Percentiles rank a stretch among this genome's conserved stretches.
Evolutionary conservation across 1,140 invertebrate species (phyloP).

Genomic region (Eubasilissa regina): DNA sequence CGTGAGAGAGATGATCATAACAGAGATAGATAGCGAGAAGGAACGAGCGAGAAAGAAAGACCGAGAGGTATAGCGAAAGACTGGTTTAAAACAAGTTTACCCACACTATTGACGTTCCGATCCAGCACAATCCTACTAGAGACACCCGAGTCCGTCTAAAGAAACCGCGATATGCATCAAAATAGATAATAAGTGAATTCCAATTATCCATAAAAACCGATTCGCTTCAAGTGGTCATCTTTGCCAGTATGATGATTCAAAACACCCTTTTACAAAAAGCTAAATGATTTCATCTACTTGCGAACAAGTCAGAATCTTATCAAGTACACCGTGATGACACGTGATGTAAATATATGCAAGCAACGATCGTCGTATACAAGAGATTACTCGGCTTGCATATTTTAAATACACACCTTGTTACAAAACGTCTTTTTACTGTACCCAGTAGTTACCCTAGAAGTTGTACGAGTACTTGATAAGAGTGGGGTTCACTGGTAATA

Average conservation of each 20-base stretch:
- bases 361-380: no score
- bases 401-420: no score
- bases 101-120: constrained; percentile 29
- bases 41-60: constrained; percentile 29
- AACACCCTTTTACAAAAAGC: not conserved
- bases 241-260: not conserved
- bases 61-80: constrained; percentile 20
- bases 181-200: not conserved
- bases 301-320: no score
- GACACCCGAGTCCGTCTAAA: not conserved
- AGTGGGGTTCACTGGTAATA: not conserved
- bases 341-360: no score
- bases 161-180: not conserved
- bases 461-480: not conserved
- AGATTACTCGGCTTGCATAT: no score
- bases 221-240: not conserved
- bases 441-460: no score
- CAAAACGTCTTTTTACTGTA: no score
- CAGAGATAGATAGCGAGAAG: constrained; percentile 23
- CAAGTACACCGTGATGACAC: no score
- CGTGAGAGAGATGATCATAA: constrained; percentile 22
- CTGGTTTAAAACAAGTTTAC: constrained; percentile 38
- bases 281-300: no score
- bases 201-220: not conserved
- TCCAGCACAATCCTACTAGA: constrained; percentile 5